Base-by-base conservation (phyloP, 1,140 invertebrate genomes). In the Phymorhynchus buccinoides region DNA sequence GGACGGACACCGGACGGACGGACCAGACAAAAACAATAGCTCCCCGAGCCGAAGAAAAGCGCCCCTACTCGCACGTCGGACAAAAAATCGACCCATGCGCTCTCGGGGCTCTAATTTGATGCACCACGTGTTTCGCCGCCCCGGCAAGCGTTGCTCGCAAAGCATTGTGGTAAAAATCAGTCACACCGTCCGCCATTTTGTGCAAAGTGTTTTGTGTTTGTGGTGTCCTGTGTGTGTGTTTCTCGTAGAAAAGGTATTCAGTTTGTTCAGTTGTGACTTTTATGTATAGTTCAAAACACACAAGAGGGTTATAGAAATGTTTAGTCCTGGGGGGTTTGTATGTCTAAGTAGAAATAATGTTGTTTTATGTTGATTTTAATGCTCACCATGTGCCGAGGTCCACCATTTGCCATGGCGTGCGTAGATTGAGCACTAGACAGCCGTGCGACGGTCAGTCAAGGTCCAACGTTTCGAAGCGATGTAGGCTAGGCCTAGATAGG, bases 181-280 rank as follows among this genome's bases (percentile, higher is more conserved):
- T 88, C 87, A 88, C 88, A 87, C 89, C 88, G 88, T 89, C 89
- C 89, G 89, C 89, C 89, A 89, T 89, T 87, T 88, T 88, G 87
- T 88, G 81, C 81, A 83, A 83, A 83, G 81, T 83, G 81, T 83
- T 89, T 86, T 89, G 88, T 89, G 88, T 89, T 88, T 89, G 89
- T 89, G 86, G 88, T 88, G 89, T 89, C 89, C 84, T 88, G 89
- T 89, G 86, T 89, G 85, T 89, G 88, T 89, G 87, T 89, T 89
- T 89, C 89, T 88, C 89, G 89, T 89, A 87, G 88, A 88, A 88
- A 85, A 89, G 88, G 88, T 88, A 88, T 84, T 80, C 35, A 83
- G 48, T 84, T 68, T 41, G 30, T 39, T 66, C 44, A 41, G 71
- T 83, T 83, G 41, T 78, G 41, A 32, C 52, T 68, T 68, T 41